Conservation (phyloP, 2,797 vertebrate genomes). For the Chelidonichthys spinosus region DNA sequence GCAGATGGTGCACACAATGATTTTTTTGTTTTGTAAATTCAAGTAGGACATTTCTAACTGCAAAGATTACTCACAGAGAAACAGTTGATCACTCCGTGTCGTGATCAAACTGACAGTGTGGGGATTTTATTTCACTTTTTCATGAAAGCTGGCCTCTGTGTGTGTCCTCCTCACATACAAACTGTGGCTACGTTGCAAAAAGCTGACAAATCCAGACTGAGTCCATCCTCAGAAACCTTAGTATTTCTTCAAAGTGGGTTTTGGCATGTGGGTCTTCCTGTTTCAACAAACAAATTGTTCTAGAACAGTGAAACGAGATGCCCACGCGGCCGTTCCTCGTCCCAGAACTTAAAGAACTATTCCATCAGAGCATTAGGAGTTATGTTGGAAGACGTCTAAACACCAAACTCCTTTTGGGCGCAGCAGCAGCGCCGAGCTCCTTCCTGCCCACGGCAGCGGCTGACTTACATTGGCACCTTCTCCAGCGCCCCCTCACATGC, state of each 20-base stretch:
- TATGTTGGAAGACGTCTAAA: constrained; percentile 35
- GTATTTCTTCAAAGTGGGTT: constrained; percentile 51
- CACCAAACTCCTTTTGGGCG: constrained; percentile 2
- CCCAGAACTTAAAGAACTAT: constrained; percentile 43
- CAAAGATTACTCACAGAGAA: constrained; percentile 10
- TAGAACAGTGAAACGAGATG: constrained; percentile 66
- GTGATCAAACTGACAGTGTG: constrained; percentile 23
- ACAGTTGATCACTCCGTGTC: constrained; percentile 33
- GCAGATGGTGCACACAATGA: constrained; percentile 53
- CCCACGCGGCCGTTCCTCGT: constrained; percentile 40
- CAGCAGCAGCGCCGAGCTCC: constrained; percentile 26
- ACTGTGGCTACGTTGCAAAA: constrained; percentile 37
- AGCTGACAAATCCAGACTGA: constrained; percentile 51
- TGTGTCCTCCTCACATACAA: constrained; percentile 14
- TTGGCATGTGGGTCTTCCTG: constrained; percentile 58
- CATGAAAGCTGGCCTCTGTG: constrained; percentile 41
- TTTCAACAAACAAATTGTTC: constrained; percentile 70
- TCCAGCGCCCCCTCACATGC: constrained; percentile 69
- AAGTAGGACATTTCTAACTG: constrained; percentile 28
- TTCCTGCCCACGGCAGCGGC: constrained; percentile 52
- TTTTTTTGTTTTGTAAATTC: constrained; percentile 26
- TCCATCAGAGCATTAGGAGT: constrained; percentile 13
- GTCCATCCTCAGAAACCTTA: constrained; percentile 52
- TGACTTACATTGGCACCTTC: constrained; percentile 72
- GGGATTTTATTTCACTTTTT: constrained; percentile 2